Evolutionary conservation across 2,888 invertebrate species (phyloP), one percentile per base, ranked within the genome.

Genomic region (Lydus trimaculatus): DNA sequence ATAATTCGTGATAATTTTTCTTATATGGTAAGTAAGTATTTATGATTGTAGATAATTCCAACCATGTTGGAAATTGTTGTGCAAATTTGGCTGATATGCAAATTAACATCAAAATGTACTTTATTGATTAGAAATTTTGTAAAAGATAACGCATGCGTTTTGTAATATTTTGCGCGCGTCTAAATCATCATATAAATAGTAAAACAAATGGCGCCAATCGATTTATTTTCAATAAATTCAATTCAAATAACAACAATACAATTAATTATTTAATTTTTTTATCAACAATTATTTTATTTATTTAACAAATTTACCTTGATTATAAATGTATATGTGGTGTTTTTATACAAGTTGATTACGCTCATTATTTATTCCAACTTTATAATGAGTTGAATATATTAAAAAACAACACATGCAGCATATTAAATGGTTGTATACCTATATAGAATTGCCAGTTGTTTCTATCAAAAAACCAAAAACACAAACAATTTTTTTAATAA

Each of bases 131-230:
- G n/a, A n/a, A n/a, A 67, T 28, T 28, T 15, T 20, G 67, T 66
- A 72, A 72, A 73, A 67, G 36, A 43, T 59, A 20, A 69, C 73
- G 74, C 77, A 71, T 73, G 77, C 78, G 74, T 70, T 63, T 20
- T 65, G 23, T 1, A 15, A 59, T 36, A 70, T 25, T 69, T 69
- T 73, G 78, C 77, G 76, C 78, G 74, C 76, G 73, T 66, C 69
- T 70, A 60, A 63, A 64, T 56, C 66, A 72, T 39, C 65, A 72
- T 70, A n/a, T 4, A 69, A 71, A 72, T 72, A 72, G 70, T 71
- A 62, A 48, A 48, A 33, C 63, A 67, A 70, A 77, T 76, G 74
- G 76, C 78, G 77, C 74, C 74, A 78, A 79, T 79, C 79, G 77
- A 79, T 79, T 72, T 67, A 28, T 59, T 28, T 48, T 20, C 20